Evolutionary conservation across 37 sponge, comb jelly and placozoan species (phyloP).

Genomic region (Agelas oroides): DNA sequence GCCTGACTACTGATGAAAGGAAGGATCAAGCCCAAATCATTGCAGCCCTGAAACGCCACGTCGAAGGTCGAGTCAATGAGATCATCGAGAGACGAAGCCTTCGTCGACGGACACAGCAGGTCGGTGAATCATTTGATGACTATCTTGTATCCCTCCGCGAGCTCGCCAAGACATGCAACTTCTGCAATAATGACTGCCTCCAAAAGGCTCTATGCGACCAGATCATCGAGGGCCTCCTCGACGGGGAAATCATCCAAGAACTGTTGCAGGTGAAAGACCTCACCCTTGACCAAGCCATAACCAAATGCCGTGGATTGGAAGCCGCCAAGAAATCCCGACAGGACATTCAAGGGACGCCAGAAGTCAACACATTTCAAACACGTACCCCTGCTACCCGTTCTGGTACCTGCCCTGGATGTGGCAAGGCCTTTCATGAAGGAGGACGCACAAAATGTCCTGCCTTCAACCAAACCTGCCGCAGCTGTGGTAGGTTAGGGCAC

Average conservation of each 20-base stretch:
- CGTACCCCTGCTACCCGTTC: not conserved
- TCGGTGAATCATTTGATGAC: conserved; percentile 31
- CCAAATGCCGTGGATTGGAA: conserved; percentile 26
- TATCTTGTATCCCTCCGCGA: too few relatives aligned
- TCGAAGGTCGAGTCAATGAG: conserved; percentile 25
- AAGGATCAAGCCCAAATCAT: conserved; percentile 34
- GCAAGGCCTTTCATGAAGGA: conserved; percentile 10
- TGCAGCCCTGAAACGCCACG: conserved; percentile 22
- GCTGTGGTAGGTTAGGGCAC: conserved; percentile 47
- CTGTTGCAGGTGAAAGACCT: conserved; percentile 2
- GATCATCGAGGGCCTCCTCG: conserved; percentile 32
- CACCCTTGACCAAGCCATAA: conserved; percentile 20
- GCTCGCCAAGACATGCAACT: conserved; percentile 38
- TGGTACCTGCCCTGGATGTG: conserved; percentile 48
- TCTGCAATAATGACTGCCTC: conserved; percentile 35
- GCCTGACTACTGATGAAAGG: too few relatives aligned
- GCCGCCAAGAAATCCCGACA: conserved; percentile 24
- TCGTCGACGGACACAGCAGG: not conserved
- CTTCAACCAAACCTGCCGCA: conserved; percentile 22
- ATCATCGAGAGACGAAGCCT: conserved; percentile 21
- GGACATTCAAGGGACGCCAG: not conserved
- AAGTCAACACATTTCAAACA: not conserved
- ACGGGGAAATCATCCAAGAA: conserved; percentile 25
- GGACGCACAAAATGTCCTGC: conserved; percentile 33
- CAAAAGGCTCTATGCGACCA: conserved; percentile 19